Percentiles rank a stretch among this genome's conserved stretches.
Conservation (phyloP, 2,113 vertebrate genomes). For the Rhineura floridana region DNA sequence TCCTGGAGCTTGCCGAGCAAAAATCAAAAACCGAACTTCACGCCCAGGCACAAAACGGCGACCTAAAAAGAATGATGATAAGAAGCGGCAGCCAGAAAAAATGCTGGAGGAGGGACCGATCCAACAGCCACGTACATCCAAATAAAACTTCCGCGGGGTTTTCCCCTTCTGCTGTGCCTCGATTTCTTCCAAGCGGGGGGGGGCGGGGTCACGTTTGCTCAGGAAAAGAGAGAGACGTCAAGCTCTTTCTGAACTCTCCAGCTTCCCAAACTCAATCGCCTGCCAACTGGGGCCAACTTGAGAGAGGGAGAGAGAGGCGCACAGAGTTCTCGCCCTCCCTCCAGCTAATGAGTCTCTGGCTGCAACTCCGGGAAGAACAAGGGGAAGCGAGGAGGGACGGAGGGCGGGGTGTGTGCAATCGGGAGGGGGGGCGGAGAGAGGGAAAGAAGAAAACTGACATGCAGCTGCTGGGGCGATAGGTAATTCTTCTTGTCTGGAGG, state of each 20-base stretch:
- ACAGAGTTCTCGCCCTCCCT: slow-evolving; percentile 35
- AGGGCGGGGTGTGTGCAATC: neutral
- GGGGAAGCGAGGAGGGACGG: slow-evolving; percentile 39
- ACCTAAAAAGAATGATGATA: no score
- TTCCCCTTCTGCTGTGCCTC: neutral
- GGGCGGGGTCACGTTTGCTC: slow-evolving; percentile 25
- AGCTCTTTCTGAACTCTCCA: slow-evolving; percentile 33
- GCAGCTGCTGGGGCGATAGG: slow-evolving; percentile 53
- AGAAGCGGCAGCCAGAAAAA: neutral
- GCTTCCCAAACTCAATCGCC: slow-evolving; percentile 49
- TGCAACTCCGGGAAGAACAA: slow-evolving; percentile 40
- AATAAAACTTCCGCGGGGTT: neutral
- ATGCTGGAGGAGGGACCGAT: neutral
- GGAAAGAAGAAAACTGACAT: slow-evolving; percentile 22
- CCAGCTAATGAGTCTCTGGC: slow-evolving; percentile 49
- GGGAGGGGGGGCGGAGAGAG: slow-evolving; percentile 2
- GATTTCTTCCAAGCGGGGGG: neutral
- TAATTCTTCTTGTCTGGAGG: slow-evolving; percentile 24
- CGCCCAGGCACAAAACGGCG: neutral
- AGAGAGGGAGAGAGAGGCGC: neutral
- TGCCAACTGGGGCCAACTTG: slow-evolving; percentile 60
- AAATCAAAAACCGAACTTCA: slow-evolving; percentile 14
- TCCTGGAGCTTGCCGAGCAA: neutral
- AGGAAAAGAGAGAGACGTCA: neutral
- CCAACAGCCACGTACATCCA: slow-evolving; percentile 6